Conservation (phyloP, 2,113 vertebrate species). For the Heterotilapia buettikoferi region DNA sequence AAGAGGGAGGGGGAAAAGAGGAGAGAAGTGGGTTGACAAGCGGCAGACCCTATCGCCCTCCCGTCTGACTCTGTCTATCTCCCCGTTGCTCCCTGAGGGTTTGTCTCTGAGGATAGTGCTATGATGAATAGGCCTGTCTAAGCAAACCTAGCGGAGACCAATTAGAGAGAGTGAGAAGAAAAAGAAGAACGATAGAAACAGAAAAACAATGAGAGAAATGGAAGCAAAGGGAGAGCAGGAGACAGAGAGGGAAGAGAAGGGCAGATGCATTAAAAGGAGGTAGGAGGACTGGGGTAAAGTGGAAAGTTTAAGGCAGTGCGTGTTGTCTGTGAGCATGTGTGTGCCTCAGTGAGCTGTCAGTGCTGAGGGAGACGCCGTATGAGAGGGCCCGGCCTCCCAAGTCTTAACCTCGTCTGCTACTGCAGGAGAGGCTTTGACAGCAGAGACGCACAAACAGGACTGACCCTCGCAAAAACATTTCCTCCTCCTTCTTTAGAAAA, state of each 20-base stretch:
- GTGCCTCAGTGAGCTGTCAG: conserved; percentile 48
- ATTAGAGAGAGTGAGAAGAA: conserved; percentile 84
- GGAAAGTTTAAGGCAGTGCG: conserved; percentile 39
- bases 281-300: conserved; percentile 21
- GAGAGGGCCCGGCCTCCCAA: conserved; percentile 48
- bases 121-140: conserved; percentile 99
- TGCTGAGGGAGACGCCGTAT: conserved; percentile 54
- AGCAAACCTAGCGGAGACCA: conserved; percentile 97
- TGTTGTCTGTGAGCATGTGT: conserved; percentile 19
- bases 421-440: conserved; percentile 57
- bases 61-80: conserved; percentile 80
- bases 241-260: conserved; percentile 5
- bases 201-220: conserved; percentile 22
- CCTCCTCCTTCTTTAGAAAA: conserved; percentile 24
- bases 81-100: conserved; percentile 83
- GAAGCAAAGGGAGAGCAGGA: not conserved
- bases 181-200: conserved; percentile 11
- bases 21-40: conserved; percentile 71
- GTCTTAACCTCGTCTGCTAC: conserved; percentile 60
- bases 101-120: conserved; percentile 90
- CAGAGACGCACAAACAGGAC: conserved; percentile 62
- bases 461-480: conserved; percentile 4
- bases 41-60: conserved; percentile 69
- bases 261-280: conserved; percentile 42
- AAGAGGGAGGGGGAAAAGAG: conserved; percentile 15